Percentiles rank a stretch among this genome's conserved stretches.
Conservation (phyloP, 2,888 invertebrate species). For the Pardosa pseudoannulata region DNA sequence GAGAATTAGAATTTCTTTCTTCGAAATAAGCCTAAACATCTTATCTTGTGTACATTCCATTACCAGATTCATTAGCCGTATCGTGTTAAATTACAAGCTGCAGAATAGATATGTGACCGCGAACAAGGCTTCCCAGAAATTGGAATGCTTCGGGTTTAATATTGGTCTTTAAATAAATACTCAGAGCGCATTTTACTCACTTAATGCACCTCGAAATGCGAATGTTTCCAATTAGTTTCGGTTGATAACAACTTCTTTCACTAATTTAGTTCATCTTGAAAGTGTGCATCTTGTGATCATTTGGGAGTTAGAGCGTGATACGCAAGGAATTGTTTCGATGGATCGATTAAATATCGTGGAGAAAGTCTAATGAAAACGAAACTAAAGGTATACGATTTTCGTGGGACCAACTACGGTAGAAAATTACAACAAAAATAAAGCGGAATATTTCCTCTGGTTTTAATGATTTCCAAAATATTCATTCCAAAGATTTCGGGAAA, state of each 20-base stretch:
- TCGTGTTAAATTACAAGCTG: neutral
- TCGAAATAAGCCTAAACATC: too few species aligned
- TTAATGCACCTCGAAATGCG: neutral
- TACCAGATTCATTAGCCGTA: neutral
- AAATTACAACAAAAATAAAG: too few species aligned
- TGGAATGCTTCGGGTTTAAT: neutral
- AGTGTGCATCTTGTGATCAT: neutral
- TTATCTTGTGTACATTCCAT: neutral
- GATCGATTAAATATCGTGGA: neutral
- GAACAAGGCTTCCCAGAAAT: neutral
- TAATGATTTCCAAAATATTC: too few species aligned
- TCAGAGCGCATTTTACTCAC: neutral
- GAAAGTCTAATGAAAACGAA: too few species aligned
- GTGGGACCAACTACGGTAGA: too few species aligned
- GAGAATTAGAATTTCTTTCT: too few species aligned
- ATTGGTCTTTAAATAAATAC: neutral
- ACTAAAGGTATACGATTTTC: too few species aligned
- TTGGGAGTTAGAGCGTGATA: neutral
- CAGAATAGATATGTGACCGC: neutral
- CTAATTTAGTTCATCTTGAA: neutral
- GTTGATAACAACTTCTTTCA: slow-evolving; percentile 15
- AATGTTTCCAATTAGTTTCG: neutral
- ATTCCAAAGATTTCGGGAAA: too few species aligned
- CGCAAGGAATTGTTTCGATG: neutral
- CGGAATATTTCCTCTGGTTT: too few species aligned